Evolutionary conservation across 1,140 invertebrate species (phyloP), one percentile per base, ranked within the genome.

Genomic region (Bombus terrestris): DNA sequence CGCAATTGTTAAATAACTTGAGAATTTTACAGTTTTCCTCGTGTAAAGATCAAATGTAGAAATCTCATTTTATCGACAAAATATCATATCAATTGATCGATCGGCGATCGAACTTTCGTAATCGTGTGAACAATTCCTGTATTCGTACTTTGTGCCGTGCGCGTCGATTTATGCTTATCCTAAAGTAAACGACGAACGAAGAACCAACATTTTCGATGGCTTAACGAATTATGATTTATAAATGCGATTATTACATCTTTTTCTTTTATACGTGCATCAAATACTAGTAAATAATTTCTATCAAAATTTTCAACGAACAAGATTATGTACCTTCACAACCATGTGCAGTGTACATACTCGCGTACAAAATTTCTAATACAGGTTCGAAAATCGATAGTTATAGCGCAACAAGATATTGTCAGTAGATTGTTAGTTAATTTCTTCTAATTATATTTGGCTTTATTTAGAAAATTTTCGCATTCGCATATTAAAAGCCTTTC

Each of bases 11-110:
- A 64, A 62, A 53, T 43, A 57, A 64, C 41, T 64, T 32, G 75
- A 22, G 1, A 59, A 35, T 62, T 69, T 68, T 69, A 39, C 39
- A 43, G 22, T 12, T 64, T 88, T 66, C 53, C 71, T 82, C 86
- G 83, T 78, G 57, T 84, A 71, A 83, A 86, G 88, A 88, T 86
- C 68, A 35, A 86, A 86, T 78, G 72, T 81, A 81, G 71, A 89
- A 88, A 90, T 43, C 37, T 83, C 35, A 3, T 32, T 83, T 18
- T 47, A 18, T 18, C 13, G 12, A 32, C 10, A 57, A 53, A 53
- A 76, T 32, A 25, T 47, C 10, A 0, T 59, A 76, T 32, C 28
- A 0, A 8, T 59, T 28, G 43, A 47, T 47, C 2, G 59, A 78
- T 78, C 25, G 12, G 2, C 32, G 39, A 47, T 37, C n/a, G 22